Conservation (phyloP, 92 coral and sea anemone genomes). For the Epizoanthus ramosus region DNA sequence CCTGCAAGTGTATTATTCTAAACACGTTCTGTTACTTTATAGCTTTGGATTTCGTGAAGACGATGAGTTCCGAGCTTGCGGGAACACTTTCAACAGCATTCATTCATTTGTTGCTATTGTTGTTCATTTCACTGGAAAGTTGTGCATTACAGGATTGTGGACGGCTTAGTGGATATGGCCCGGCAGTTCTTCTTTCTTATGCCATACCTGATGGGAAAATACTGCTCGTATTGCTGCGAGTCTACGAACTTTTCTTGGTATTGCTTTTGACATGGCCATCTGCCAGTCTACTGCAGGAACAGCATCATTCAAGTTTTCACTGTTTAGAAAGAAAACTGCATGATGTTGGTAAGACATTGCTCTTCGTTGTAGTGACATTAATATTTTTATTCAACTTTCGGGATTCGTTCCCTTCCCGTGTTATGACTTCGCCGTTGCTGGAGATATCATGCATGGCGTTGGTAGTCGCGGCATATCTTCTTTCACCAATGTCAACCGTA, state of each 20-base stretch:
- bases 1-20: conserved; percentile 24
- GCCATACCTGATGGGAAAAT: conserved; percentile 6
- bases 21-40: conserved; percentile 22
- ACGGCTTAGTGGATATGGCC: conserved; percentile 1
- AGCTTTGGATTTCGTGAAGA: conserved; percentile 22
- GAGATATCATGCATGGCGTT: background rate
- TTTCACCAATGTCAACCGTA: background rate
- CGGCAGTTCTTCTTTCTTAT: conserved; percentile 25
- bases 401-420: background rate
- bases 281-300: background rate
- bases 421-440: conserved; percentile 2
- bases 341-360: background rate
- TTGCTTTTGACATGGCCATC: conserved; percentile 13
- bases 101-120: conserved; percentile 6
- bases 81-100: conserved; percentile 6
- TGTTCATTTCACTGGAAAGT: conserved; percentile 13
- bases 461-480: background rate
- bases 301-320: background rate
- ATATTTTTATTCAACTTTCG: background rate
- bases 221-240: conserved; percentile 16
- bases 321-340: conserved; percentile 13
- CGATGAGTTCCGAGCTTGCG: conserved; percentile 8
- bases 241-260: conserved; percentile 14
- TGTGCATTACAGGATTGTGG: conserved; percentile 16
- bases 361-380: conserved; percentile 2